Evolutionary conservation across 2,888 invertebrate genomes (phyloP), one percentile per base, ranked within the genome.

Genomic region (Muscina levida): DNA sequence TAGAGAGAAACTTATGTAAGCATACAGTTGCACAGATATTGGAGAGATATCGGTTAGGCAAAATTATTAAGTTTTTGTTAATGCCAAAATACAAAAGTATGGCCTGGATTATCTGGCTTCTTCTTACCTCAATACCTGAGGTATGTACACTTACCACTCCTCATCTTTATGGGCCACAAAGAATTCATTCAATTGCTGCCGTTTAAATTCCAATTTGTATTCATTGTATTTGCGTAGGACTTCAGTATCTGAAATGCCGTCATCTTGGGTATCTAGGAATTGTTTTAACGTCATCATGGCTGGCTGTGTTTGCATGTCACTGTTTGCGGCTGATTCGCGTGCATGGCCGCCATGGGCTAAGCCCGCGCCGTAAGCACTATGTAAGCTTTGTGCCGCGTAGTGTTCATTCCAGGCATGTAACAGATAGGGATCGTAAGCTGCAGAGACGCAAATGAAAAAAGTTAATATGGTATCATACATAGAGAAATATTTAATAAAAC

Each of bases 121-220:
- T 31, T 6, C n/a, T 42, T 15, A n/a, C 3, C n/a, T 31, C n/a
- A 37, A 17, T 39, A 26, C 13, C n/a, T 15, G 72, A 72, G 22
- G 66, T 39, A 57, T 46, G 44, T 17, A 17, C 19, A 46, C 96
- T 92, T 93, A 99, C 99, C 99, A 99, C 95, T 99, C 99, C 91
- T 99, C 99, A 88, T 99, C 99, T 92, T 99, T 99, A 92, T 99
- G 99, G 57, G 97, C 96, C 86, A 98, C 95, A 92, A 99, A 99
- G 92, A 99, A 99, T 90, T 99, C 98, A 91, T 98, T 98, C 73
- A 99, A 93, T 90, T 99, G 99, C 89, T 98, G 97, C 71, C 97
- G 93, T 87, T 96, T 95, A 91, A 98, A 99, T 87, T 99, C 99
- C 87, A 97, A 92, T 91, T 99, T 99, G 92, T 99, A 99, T 88